These are phyloP conservation scores for Discoglossus pictus DNA, from an alignment of 2,797 vertebrate genomes.

Conservation along the genomic window DNA sequence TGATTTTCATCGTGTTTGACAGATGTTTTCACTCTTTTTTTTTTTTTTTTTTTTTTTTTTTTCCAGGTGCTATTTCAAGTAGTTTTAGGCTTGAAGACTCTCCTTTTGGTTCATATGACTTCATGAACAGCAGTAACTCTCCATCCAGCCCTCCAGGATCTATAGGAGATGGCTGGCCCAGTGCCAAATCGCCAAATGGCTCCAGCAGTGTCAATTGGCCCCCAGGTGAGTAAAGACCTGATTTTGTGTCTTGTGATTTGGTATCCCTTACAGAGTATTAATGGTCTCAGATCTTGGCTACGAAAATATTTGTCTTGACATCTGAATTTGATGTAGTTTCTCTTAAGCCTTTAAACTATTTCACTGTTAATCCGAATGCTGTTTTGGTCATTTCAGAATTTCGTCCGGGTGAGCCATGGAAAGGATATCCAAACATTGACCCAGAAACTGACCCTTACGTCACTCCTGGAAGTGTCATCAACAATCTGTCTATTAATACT, in stretches of 20 bases:
- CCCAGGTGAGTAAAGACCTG: conserved; percentile 77
- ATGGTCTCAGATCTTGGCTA: too few relatives aligned
- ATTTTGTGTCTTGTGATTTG: background rate
- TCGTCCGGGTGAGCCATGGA: conserved; percentile 98
- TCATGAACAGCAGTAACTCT: conserved; percentile 89
- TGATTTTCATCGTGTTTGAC: too few relatives aligned
- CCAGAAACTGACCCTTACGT: conserved; percentile 98
- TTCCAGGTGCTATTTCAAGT: conserved; percentile 95
- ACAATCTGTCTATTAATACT: conserved; percentile 98
- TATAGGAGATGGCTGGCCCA: conserved; percentile 96
- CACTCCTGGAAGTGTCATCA: conserved; percentile 99
- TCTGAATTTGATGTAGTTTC: too few relatives aligned
- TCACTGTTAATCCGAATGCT: too few relatives aligned
- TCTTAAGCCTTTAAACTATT: too few relatives aligned
- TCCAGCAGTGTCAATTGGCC: conserved; percentile 97
- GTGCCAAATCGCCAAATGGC: conserved; percentile 98
- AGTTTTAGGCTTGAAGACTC: conserved; percentile 96
- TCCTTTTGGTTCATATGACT: conserved; percentile 90
- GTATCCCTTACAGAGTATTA: background rate
- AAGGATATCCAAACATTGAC: conserved; percentile 99
- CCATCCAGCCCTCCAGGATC: conserved; percentile 95
- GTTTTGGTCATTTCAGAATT: conserved; percentile 87
- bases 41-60: too few relatives aligned
- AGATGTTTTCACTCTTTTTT: too few relatives aligned
- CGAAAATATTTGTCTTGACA: too few relatives aligned